Evolutionary conservation across 2,113 vertebrate species (phyloP).

Genomic region (Corapipo altera): DNA sequence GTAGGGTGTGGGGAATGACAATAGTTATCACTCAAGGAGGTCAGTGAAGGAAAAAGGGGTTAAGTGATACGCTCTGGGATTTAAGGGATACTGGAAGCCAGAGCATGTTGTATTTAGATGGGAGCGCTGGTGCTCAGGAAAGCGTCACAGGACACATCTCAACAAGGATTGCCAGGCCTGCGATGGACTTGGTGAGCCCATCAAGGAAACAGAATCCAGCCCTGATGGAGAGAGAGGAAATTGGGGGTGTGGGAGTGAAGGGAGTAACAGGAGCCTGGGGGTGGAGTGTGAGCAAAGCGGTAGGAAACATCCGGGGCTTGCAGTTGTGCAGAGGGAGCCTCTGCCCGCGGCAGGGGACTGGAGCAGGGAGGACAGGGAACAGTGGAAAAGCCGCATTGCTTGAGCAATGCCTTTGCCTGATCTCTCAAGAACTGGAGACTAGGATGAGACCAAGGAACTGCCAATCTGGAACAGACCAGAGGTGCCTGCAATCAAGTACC

Average conservation of each 20-base stretch:
- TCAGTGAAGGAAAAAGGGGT: not conserved
- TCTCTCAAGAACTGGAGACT: not conserved
- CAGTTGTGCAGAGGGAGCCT: not conserved
- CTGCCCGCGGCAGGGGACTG: not conserved
- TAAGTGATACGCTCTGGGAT: not conserved
- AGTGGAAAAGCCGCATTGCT: not conserved
- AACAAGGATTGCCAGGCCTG: not conserved
- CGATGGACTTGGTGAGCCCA: not conserved
- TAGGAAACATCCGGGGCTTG: not conserved
- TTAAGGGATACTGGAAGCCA: not conserved
- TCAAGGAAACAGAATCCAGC: not conserved
- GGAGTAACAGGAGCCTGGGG: not conserved
- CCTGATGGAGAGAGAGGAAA: not conserved
- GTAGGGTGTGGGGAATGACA: not conserved
- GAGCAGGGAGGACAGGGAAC: not conserved
- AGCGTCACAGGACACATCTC: not conserved
- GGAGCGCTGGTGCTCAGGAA: not conserved
- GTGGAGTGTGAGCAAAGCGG: not conserved
- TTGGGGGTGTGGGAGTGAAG: not conserved
- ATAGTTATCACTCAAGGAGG: not conserved
- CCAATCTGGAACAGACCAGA: not conserved
- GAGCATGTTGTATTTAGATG: not conserved
- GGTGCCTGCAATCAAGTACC: conserved; percentile 12
- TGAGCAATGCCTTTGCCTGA: rapidly evolving
- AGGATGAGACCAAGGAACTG: not conserved